phyloP scores from a whole-genome alignment of 2,888 invertebrate species.

The Tipula lateralis region DNA sequence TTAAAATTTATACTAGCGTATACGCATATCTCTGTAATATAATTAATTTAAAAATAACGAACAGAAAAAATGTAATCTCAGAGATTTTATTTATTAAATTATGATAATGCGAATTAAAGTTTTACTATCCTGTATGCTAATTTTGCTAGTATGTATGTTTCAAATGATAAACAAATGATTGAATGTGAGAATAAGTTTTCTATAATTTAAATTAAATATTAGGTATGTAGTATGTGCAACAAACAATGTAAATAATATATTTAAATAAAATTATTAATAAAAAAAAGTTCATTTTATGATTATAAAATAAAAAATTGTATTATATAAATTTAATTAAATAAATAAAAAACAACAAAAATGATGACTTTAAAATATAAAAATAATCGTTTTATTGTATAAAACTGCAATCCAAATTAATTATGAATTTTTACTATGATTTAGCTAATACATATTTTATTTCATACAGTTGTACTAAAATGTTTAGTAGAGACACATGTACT shows the following conservation, averaged over 20 bases:
- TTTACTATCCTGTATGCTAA: background rate
- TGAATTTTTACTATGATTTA: too few species aligned
- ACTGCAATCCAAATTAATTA: too few species aligned
- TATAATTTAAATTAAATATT: background rate
- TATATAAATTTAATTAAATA: constrained; percentile 6
- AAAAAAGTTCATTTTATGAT: background rate
- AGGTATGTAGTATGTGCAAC: too few species aligned
- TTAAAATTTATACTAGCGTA: background rate
- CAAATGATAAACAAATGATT: background rate
- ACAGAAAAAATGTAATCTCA: background rate
- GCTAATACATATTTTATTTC: too few species aligned
- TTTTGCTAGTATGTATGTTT: background rate
- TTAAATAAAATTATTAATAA: background rate
- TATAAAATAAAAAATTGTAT: background rate
- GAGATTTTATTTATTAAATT: constrained; percentile 7
- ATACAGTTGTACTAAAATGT: too few species aligned
- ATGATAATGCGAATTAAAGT: background rate
- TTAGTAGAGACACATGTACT: too few species aligned
- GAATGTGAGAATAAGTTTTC: background rate
- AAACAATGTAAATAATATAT: background rate
- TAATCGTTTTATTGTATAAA: background rate
- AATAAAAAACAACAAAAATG: background rate
- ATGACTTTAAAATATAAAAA: background rate
- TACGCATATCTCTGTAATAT: background rate
- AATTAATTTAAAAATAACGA: background rate